Conservation (phyloP, 2,888 invertebrate species). For the Athrips mouffetella region DNA sequence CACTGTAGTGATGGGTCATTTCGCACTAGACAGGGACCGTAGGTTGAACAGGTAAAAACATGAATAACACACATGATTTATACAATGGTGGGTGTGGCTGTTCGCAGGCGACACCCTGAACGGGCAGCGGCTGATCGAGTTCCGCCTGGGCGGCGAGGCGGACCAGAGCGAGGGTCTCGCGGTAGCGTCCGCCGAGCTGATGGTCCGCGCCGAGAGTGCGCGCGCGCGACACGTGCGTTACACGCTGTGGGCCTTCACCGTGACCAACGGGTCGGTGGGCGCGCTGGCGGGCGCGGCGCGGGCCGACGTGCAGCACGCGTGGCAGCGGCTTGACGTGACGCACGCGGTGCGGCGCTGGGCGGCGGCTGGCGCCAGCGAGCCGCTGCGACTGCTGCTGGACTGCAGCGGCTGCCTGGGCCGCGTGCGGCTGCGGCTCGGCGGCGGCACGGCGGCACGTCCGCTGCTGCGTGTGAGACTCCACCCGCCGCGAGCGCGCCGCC, state of each 20-base stretch:
- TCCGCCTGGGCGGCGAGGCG: conserved; percentile 83
- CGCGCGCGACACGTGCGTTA: conserved; percentile 68
- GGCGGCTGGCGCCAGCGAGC: conserved; percentile 68
- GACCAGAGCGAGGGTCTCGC: conserved; percentile 79
- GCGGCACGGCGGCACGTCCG: conserved; percentile 83
- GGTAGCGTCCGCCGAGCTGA: conserved; percentile 88
- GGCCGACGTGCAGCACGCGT: conserved; percentile 81
- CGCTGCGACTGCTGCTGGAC: conserved; percentile 88
- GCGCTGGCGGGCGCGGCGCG: conserved; percentile 74
- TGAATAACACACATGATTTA: not conserved
- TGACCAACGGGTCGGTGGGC: conserved; percentile 80
- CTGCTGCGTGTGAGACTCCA: conserved; percentile 89
- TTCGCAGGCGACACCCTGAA: conserved; percentile 87
- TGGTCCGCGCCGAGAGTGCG: conserved; percentile 78
- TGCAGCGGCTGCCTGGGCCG: conserved; percentile 89
- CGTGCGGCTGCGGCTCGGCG: conserved; percentile 82
- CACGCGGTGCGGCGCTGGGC: conserved; percentile 86
- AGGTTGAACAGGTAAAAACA: conserved; percentile 19
- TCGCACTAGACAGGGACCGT: conserved; percentile 48
- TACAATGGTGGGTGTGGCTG: conserved; percentile 22
- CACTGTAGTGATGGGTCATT: conserved; percentile 56
- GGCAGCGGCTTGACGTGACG: conserved; percentile 93
- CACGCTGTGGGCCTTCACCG: conserved; percentile 85
- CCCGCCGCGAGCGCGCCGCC: conserved; percentile 83
- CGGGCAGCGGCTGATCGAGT: conserved; percentile 91